Base-by-base conservation (phyloP, 2,797 vertebrate species). In the Eidolon dupreanum region DNA sequence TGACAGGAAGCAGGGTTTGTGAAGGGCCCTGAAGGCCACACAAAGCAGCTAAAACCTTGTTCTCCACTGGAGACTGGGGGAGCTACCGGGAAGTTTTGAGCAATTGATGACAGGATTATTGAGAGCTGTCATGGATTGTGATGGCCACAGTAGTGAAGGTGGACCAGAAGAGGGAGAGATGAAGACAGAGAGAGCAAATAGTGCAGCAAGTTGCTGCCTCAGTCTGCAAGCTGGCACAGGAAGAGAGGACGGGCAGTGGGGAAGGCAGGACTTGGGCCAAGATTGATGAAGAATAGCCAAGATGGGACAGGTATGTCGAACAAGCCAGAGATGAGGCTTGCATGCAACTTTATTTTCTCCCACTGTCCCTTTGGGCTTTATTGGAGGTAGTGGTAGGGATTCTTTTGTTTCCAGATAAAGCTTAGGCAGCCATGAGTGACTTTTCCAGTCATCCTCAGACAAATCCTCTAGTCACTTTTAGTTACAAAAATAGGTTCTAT, bases 1-100 rank as follows among this genome's bases (percentile, higher is more conserved):
- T 16, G 38, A 41, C 10, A 33, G 28, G 49, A 17, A 19, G 31
- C 2, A 5, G 28, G 33, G 22, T 28, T 1, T 61, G 3, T 8
- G 24, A 7, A 3, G n/a, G 36, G 3, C 19, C 4, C 6, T 0
- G 3, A 20, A 28, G 9, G 19, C 9, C 57, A 38, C 2, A 0
- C 31, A 26, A 19, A 61, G 57, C 7, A 7, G 31, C 59, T 53
- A 17, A 20, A 66, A 17, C 15, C 20, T 19, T 19, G 12, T n/a
- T 81, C 41, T 59, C 55, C 41, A 84, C 55, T 5, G 13, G 59
- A 59, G 59, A 57, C 33, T 9, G 26, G 0, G 10, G 17, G 16
- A 38, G 38, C n/a, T 8, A 11, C 33, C 8, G 2, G 43, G 73
- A 46, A 59, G 31, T 41, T 92, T 19, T 15, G 16, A 43, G 51